A percentile compares a stretch with the other conserved stretches of the same genome.
Evolutionary conservation across 2,888 invertebrate species (phyloP).

Genomic region (Sipha maydis): DNA sequence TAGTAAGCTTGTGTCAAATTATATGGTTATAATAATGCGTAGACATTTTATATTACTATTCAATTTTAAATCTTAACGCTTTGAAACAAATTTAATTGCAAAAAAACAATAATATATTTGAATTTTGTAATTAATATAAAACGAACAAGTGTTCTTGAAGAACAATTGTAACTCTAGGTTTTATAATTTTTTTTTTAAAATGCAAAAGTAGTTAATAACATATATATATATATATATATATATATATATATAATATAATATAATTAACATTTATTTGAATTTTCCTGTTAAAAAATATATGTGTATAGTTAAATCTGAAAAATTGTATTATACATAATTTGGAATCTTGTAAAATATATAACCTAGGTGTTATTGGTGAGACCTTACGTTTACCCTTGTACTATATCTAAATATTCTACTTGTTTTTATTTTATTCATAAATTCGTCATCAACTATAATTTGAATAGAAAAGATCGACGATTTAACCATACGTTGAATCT

Average conservation of each 20-base stretch:
- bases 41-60: neutral
- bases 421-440: slow-evolving; percentile 18
- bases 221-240: no score
- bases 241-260: no score
- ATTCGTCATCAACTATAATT: slow-evolving; percentile 47
- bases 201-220: neutral
- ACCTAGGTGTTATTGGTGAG: slow-evolving; percentile 28
- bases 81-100: no score
- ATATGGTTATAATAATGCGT: no score
- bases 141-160: neutral
- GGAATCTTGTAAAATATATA: neutral
- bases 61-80: neutral
- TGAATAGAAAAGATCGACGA: slow-evolving; percentile 26
- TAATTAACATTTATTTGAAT: neutral
- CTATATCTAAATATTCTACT: neutral
- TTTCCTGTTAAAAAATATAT: neutral
- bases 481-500: slow-evolving; percentile 32
- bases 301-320: neutral
- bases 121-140: neutral
- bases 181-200: neutral
- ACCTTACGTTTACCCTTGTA: neutral
- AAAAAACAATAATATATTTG: no score
- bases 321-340: neutral
- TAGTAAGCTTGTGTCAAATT: no score
- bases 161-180: neutral